Evolutionary conservation across 2,888 invertebrate species (phyloP), one percentile per base, ranked within the genome.

Genomic region (Aspidiotus rigidus): DNA sequence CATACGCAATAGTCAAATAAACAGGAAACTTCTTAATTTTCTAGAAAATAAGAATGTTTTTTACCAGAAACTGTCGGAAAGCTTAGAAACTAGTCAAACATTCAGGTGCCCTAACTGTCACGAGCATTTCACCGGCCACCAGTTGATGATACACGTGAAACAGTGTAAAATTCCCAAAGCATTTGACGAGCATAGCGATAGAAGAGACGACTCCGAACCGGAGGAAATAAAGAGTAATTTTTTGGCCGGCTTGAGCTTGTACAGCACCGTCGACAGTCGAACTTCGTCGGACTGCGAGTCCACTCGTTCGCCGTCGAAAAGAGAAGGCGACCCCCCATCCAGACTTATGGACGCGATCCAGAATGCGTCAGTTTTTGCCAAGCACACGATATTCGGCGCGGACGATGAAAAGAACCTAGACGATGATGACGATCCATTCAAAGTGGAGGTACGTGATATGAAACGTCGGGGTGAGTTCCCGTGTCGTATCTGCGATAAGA

Each of bases 391-490:
- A 7, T 59, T 49, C 8, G 40, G 42, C 40, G 54, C 11, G 8
- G 69, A 61, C 16, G 60, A 60, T 3, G 62, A 44, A 10, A 53
- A 44, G 28, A 16, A 49, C 8, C 16, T 42, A 16, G 54, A 55
- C 69, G 62, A 69, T 28, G 69, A 69, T 39, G 69, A 69, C 42
- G 62, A 62, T 44, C 62, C 62, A 44, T 69, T 69, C 44, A 54
- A 56, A 39, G 15, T 55, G 39, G 57, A 62, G 28, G 69, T 69
- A 15, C 54, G 69, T 6, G 69, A 88, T 74, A 92, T 93, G 92
- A 93, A 93, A 76, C 77, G 90, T 61, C 86, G 90, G 53, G 92
- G 93, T 0, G 91, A 92, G 76, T 93, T 93, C 76, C 91, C 93
- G 0, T 96, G 95, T 77, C 84, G 92, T 71, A 81, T 93, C n/a